These are phyloP conservation scores for Drosophila pectinifera DNA, from an alignment of 1,140 invertebrate species.

Conservation along the genomic window DNA sequence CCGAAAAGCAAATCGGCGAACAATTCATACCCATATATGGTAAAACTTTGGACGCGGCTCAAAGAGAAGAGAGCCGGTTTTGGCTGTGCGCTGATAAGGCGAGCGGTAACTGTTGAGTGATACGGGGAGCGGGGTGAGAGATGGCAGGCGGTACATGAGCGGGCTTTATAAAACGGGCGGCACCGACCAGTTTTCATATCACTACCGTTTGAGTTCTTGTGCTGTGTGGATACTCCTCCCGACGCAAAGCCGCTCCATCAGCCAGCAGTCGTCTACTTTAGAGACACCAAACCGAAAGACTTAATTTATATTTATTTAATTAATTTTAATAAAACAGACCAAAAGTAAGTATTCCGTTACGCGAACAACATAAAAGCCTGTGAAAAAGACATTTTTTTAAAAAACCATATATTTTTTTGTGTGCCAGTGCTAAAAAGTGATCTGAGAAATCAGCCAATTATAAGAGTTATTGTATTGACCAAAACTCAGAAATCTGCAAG, in stretches of 20 bases:
- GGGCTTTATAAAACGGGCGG: slow-evolving; percentile 77
- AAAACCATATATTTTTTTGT: slow-evolving; percentile 42
- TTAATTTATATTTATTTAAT: slow-evolving; percentile 85
- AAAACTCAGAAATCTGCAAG: slow-evolving; percentile 8
- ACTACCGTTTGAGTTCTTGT: slow-evolving; percentile 85
- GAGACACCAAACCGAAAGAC: slow-evolving; percentile 81
- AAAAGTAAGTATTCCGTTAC: slow-evolving; percentile 75
- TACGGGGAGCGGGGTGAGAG: slow-evolving; percentile 16
- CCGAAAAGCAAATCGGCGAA: slow-evolving; percentile 56
- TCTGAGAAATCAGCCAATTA: slow-evolving; percentile 6
- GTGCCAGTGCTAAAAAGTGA: slow-evolving; percentile 42
- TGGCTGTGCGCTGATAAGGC: slow-evolving; percentile 62
- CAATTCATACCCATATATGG: slow-evolving; percentile 84
- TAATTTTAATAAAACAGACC: slow-evolving; percentile 80
- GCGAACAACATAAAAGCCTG: slow-evolving; percentile 14
- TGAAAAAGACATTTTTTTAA: slow-evolving; percentile 27
- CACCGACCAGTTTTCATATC: slow-evolving; percentile 83
- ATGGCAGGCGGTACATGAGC: slow-evolving; percentile 43
- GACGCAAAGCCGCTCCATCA: slow-evolving; percentile 77
- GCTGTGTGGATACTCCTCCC: slow-evolving; percentile 80
- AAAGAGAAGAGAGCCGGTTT: slow-evolving; percentile 60
- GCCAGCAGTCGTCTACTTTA: slow-evolving; percentile 70
- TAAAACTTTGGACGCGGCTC: slow-evolving; percentile 69
- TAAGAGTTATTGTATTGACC: slow-evolving; percentile 15
- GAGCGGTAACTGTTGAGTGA: slow-evolving; percentile 39